Conservation (phyloP, 1,140 invertebrate genomes). For the Cecropterus lyciades region DNA sequence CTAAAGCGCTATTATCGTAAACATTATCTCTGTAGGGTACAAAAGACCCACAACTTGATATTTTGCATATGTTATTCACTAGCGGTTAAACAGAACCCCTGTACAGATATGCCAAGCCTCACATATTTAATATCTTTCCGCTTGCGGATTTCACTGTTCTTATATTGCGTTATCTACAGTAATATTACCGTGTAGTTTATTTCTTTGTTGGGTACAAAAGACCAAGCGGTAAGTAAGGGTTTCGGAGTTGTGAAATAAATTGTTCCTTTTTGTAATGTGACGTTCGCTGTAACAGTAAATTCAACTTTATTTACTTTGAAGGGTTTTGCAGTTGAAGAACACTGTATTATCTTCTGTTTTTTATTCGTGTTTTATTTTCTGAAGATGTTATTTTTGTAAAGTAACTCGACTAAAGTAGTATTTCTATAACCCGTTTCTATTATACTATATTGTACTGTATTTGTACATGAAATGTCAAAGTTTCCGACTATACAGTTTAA, state of each 20-base stretch:
- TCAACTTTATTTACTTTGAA: conserved; percentile 13
- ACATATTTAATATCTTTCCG: conserved; percentile 23
- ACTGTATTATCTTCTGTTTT: neutral
- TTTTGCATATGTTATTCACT: neutral
- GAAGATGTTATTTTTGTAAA: neutral
- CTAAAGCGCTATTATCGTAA: neutral
- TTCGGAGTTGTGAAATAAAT: conserved; percentile 19
- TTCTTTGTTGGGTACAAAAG: conserved; percentile 21
- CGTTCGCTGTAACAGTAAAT: conserved; percentile 8
- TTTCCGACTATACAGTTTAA: too few species aligned
- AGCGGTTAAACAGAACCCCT: neutral
- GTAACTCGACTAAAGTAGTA: too few species aligned
- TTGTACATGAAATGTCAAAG: too few species aligned
- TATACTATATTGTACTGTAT: too few species aligned
- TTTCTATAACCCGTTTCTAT: too few species aligned
- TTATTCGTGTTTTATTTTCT: neutral
- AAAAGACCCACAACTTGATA: neutral
- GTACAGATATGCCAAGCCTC: neutral
- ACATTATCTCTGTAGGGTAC: neutral
- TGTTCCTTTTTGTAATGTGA: conserved; percentile 18
- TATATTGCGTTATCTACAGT: conserved; percentile 15
- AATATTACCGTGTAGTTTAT: conserved; percentile 14
- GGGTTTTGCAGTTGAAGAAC: neutral
- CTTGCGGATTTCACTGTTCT: conserved; percentile 6
- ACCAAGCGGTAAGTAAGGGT: conserved; percentile 12